Evolutionary conservation across 2,113 vertebrate species (phyloP), one percentile per base, ranked within the genome.

Genomic region (Acanthisitta chloris): DNA sequence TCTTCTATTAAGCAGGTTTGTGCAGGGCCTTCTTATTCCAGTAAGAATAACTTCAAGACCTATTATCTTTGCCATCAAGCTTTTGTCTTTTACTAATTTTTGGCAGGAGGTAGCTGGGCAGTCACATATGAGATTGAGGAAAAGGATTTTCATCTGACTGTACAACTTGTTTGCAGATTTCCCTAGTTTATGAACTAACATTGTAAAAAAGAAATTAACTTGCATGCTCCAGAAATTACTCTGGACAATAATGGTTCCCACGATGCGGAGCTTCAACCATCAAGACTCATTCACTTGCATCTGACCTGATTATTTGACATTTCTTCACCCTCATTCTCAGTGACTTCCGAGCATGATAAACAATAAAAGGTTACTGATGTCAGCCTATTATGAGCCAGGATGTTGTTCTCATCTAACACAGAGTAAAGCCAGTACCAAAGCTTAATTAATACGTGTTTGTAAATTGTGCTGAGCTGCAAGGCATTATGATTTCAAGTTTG

Each of bases 251-350:
- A 81, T 14, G 80, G 92, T 96, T 96, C 95, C 95, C 95, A 96
- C 91, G 93, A 84, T 92, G 92, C 93, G 59, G n/a, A 86, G 92
- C 92, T 86, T 36, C 88, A 88, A 51, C 90, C 76, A 96, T 95
- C 90, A 96, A 78, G 87, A 73, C 88, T 92, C 93, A 95, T 94
- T 96, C 93, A 51, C 90, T 96, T 88, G 82, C 82, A 58, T 94
- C 90, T 96, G 94, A 93, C 96, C 96, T 95, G 94, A 97, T 96
- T 95, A 96, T 94, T 83, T 96, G 93, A 93, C 93, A 96, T 96
- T 96, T 96, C 94, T 97, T 93, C 94, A 93, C 92, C 85, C 94
- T 86, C 90, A 96, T 93, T 96, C 93, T 97, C 49, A 78, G 82
- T 94, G 92, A 97, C 93, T 97, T 97, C 96, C 51, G 31, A 95